Evolutionary conservation across 2,113 vertebrate species (phyloP), one percentile per base, ranked within the genome.

Genomic region (Brachionichthys hirsutus): DNA sequence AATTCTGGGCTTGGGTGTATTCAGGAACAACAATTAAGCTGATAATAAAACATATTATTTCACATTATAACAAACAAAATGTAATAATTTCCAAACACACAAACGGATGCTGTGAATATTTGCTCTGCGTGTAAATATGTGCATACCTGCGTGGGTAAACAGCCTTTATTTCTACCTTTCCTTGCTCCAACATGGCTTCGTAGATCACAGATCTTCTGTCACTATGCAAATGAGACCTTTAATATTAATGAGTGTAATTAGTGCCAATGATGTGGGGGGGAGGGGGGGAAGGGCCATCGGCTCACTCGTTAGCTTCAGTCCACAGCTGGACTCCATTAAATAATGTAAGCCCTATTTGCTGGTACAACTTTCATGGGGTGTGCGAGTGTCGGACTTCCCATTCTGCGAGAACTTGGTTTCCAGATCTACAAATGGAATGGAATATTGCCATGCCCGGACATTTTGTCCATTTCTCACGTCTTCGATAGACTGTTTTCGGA

Each of bases 241-340:
- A 83, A 88, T 89, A 90, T 87, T 85, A 86, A 89, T 64, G 70
- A 78, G 46, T 56, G 60, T 82, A 86, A 89, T 88, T 86, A 82
- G 65, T 41, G 75, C 43, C 75, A 58, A 40, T 86, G 69, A 86
- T 76, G 66, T 75, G 51, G 47, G 70, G 77, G 81, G 56, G 57
- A 63, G 68, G 57, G 51, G 47, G 70, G 77, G 81, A 56, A 59
- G 65, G 68, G 57, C 57, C 57, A 72, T 42, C 34, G 55, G 22
- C 44, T 48, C 62, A 79, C 70, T 62, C 54, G 69, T 81, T 79
- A 82, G 80, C 72, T 85, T 67, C 69, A 85, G n/a, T 74, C 67
- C 71, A 76, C 71, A 83, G 78, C 73, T 75, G 75, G 66, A 66
- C 61, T 38, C 46, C 51, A 44, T 64, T 49, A 69, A 35, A 68